Percentiles rank a stretch among this genome's conserved stretches.
Conservation (phyloP, 2,797 vertebrate species). For the Artibeus jamaicensis region DNA sequence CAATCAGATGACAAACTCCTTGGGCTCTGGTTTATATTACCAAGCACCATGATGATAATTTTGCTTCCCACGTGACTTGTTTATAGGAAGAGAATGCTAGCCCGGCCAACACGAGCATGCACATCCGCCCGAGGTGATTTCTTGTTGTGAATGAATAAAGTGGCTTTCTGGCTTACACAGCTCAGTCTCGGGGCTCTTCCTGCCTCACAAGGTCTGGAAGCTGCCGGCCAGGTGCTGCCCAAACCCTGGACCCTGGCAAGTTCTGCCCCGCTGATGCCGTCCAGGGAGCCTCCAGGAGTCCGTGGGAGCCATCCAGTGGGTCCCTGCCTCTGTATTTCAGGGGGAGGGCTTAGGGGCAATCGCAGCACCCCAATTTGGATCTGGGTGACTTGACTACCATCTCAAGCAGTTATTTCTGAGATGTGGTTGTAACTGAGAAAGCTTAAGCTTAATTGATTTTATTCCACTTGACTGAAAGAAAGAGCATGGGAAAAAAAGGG, state of each 20-base stretch:
- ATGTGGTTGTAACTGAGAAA: slow-evolving; percentile 42
- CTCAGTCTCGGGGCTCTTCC: not conserved
- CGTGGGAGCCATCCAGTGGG: not conserved
- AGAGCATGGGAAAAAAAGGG: not conserved
- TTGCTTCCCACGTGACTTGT: not conserved
- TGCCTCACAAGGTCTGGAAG: not conserved
- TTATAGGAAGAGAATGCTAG: not conserved
- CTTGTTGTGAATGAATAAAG: not conserved
- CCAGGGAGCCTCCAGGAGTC: not conserved
- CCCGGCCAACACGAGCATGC: not conserved
- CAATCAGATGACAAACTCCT: not conserved
- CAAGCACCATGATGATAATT: not conserved
- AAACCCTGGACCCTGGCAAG: not conserved
- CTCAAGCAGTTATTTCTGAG: not conserved
- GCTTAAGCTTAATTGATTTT: slow-evolving; percentile 39
- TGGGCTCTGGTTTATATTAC: not conserved
- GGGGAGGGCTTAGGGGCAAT: slow-evolving; percentile 7
- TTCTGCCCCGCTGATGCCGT: not conserved
- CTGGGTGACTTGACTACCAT: slow-evolving; percentile 23
- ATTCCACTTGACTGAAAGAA: slow-evolving; percentile 22
- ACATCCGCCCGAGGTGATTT: not conserved
- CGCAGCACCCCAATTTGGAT: not conserved
- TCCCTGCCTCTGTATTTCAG: slow-evolving; percentile 8
- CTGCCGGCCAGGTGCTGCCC: not conserved
- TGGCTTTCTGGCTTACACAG: not conserved